A percentile compares a stretch with the other conserved stretches of the same genome.
Conservation (phyloP, 2,888 invertebrate species). For the Strigamia crassipes region DNA sequence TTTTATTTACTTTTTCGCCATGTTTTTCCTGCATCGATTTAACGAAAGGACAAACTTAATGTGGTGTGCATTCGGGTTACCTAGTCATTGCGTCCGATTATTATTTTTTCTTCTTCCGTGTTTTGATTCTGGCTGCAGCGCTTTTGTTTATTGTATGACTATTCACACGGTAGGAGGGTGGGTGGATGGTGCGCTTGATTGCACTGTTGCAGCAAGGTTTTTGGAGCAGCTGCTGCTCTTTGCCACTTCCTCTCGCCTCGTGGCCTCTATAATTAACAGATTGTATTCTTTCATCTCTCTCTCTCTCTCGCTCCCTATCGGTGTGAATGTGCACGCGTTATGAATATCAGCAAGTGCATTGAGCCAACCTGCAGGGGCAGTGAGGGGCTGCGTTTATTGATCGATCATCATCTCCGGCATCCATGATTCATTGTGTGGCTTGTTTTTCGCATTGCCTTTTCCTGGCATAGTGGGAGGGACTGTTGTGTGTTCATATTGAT, state of each 20-base stretch:
- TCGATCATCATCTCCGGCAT: constrained; percentile 30
- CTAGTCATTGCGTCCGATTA: not conserved
- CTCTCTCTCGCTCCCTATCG: not conserved
- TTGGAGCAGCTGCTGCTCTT: constrained; percentile 27
- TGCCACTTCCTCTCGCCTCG: constrained; percentile 33
- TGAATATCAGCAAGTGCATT: constrained; percentile 31
- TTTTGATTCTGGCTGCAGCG: not conserved
- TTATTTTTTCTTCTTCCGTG: not conserved
- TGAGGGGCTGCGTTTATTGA: constrained; percentile 31
- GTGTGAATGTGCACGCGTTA: constrained; percentile 26
- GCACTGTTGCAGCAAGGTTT: constrained; percentile 26
- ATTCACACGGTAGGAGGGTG: constrained; percentile 18
- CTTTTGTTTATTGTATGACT: constrained; percentile 13
- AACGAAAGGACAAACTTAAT: not conserved
- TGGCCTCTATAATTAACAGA: constrained; percentile 35
- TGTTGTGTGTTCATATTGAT: not conserved
- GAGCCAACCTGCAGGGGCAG: constrained; percentile 23
- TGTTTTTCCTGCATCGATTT: not conserved
- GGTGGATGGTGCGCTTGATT: not conserved
- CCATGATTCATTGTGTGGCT: constrained; percentile 31
- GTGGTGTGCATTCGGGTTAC: not conserved
- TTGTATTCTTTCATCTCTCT: constrained; percentile 6
- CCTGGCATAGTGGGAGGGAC: not conserved
- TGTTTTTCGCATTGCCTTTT: constrained; percentile 35
- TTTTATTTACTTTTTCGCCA: not conserved